Percentiles rank a stretch among this genome's conserved stretches.
Evolutionary conservation across 2,113 vertebrate genomes (phyloP).

Genomic region (Eleginops maclovinus): DNA sequence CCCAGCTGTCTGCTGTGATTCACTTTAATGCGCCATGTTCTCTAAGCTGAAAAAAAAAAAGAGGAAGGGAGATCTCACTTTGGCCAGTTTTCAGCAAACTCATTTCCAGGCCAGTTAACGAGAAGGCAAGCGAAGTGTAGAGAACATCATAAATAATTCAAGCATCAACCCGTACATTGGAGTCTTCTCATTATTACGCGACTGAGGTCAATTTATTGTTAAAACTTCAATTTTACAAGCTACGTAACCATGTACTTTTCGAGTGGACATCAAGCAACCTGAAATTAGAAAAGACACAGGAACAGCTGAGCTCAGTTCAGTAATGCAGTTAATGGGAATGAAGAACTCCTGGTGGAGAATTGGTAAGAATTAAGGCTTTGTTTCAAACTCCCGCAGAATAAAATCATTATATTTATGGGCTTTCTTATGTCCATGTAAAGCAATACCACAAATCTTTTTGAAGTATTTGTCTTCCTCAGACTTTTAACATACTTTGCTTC

Average conservation of each 20-base stretch:
- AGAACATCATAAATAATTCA: conserved; percentile 73
- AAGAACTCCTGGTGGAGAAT: neutral
- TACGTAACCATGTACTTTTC: conserved; percentile 3
- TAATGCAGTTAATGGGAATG: neutral
- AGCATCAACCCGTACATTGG: conserved; percentile 22
- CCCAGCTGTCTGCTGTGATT: conserved; percentile 86
- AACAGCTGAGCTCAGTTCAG: neutral
- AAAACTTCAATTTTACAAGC: conserved; percentile 48
- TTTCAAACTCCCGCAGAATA: neutral
- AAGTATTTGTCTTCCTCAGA: neutral
- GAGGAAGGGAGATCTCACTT: conserved; percentile 68
- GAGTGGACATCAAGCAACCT: neutral
- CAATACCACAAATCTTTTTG: neutral
- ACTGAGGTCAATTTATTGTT: conserved; percentile 52
- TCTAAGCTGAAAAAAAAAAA: conserved; percentile 58
- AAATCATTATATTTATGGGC: neutral
- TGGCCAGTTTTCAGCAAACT: conserved; percentile 75
- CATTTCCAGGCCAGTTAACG: conserved; percentile 58
- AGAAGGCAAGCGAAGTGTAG: conserved; percentile 52
- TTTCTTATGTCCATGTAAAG: neutral
- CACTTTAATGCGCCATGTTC: conserved; percentile 68
- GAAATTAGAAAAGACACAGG: neutral
- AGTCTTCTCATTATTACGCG: conserved; percentile 46
- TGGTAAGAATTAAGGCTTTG: neutral
- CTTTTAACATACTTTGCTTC: neutral